These are phyloP conservation scores for Pristiophorus japonicus DNA, from an alignment of 2,113 vertebrate species.

Conservation along the genomic window DNA sequence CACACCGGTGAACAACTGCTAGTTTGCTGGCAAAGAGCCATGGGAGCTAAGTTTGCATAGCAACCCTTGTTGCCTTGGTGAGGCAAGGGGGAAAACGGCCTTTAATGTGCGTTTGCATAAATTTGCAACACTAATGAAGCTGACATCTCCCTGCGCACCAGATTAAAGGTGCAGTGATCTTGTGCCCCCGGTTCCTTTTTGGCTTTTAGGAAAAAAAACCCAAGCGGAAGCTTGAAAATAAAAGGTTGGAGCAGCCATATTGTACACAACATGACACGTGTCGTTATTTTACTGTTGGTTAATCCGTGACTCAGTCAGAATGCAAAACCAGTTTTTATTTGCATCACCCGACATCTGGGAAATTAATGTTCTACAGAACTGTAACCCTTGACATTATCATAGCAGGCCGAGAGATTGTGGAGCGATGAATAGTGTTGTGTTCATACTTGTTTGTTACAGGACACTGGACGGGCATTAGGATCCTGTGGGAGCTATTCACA, in stretches of 20 bases:
- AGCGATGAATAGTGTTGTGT: too few relatives aligned
- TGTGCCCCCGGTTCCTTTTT: too few relatives aligned
- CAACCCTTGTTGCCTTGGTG: conserved; percentile 17
- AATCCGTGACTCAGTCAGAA: background rate
- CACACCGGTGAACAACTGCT: background rate
- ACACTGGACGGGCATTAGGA: too few relatives aligned
- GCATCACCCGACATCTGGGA: background rate
- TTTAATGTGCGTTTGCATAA: background rate
- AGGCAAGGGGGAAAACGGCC: background rate
- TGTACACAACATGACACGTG: background rate
- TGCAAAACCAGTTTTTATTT: background rate
- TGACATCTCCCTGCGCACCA: background rate
- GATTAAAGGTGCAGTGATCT: background rate
- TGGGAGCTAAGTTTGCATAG: background rate
- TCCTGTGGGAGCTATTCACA: too few relatives aligned
- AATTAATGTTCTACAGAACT: background rate
- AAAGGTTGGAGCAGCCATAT: background rate
- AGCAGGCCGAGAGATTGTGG: background rate
- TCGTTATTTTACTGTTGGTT: background rate
- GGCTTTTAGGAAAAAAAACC: too few relatives aligned
- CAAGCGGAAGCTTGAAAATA: background rate
- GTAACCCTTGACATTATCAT: background rate
- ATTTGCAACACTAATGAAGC: background rate
- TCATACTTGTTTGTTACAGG: too few relatives aligned
- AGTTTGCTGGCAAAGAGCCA: background rate